Percentiles rank a stretch among this genome's conserved stretches.
Conservation (phyloP, 2,888 invertebrate species). For the Heliconius ethilla region DNA sequence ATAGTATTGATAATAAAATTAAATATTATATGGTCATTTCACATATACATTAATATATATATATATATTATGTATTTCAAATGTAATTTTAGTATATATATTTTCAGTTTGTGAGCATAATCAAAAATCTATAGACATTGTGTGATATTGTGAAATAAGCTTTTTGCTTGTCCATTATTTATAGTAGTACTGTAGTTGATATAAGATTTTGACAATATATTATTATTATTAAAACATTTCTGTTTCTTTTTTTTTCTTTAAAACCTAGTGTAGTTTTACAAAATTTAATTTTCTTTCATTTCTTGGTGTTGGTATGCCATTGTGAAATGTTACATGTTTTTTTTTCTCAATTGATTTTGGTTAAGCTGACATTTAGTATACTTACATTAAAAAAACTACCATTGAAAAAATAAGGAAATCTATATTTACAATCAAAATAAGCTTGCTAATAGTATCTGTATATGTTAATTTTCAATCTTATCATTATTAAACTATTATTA, state of each 20-base stretch:
- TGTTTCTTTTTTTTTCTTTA: not conserved
- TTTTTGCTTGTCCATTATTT: slow-evolving; percentile 39
- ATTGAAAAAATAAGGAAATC: not conserved
- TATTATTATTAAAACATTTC: slow-evolving; percentile 37
- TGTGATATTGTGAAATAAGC: slow-evolving; percentile 45
- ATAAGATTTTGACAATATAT: slow-evolving; percentile 48
- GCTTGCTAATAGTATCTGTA: no score
- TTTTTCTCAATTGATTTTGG: not conserved
- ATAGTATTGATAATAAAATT: not conserved
- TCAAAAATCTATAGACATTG: slow-evolving; percentile 47
- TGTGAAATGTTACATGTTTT: no score
- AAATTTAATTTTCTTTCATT: not conserved
- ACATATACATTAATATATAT: no score
- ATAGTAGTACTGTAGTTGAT: slow-evolving; percentile 37
- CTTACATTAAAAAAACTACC: not conserved
- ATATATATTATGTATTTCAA: slow-evolving; percentile 1
- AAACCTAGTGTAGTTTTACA: not conserved
- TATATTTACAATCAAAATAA: no score
- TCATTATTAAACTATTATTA: not conserved
- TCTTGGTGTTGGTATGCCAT: not conserved
- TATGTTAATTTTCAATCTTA: no score
- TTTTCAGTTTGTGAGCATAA: slow-evolving; percentile 52
- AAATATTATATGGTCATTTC: not conserved
- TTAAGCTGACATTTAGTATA: not conserved
- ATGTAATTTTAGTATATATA: slow-evolving; percentile 23